Evolutionary conservation across 2,113 vertebrate genomes (phyloP), one percentile per base, ranked within the genome.

Genomic region (Grammomys surdaster): DNA sequence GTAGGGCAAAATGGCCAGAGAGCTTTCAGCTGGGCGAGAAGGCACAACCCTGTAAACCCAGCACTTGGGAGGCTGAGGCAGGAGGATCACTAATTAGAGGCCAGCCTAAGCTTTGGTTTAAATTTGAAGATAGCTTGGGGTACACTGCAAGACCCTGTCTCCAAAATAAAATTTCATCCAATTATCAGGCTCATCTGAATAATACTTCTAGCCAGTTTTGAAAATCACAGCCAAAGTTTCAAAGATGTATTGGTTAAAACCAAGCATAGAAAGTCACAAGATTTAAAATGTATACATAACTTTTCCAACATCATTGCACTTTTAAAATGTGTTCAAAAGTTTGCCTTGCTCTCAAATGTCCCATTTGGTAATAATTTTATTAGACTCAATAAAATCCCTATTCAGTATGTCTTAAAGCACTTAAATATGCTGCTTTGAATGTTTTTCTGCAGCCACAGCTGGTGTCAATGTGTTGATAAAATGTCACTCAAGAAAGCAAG

Each of bases 391-490:
- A 96, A 93, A 28, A 0, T 3, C 12, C 3, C 7, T 33, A 77
- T 94, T 95, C 97, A 88, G 67, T 93, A 89, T 94, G 95, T 97
- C 92, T 97, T 93, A 97, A 97, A 84, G n/a, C 92, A 96, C 91
- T 95, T 95, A 98, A 97, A 97, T 96, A 97, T 88, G 96, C 63
- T 93, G 86, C 84, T 97, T 97, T 94, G 67, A 93, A 95, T 93
- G 85, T 93, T 96, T 96, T 96, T 88, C 81, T 92, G 65, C 84
- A 96, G 73, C 20, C 97, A 96, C 98, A 98, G 94, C 97, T 98
- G 97, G 90, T 96, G 93, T 94, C 93, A 98, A 89, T 92, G 87
- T 98, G 96, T 92, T 95, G 91, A 97, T 96, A 97, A 95, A 28
- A 67, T 1, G 70, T 91, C 77, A 87, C 54, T 91, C 19, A 84